phyloP scores from a whole-genome alignment of 2,797 vertebrate species.

The Halcyon leucocephala region DNA sequence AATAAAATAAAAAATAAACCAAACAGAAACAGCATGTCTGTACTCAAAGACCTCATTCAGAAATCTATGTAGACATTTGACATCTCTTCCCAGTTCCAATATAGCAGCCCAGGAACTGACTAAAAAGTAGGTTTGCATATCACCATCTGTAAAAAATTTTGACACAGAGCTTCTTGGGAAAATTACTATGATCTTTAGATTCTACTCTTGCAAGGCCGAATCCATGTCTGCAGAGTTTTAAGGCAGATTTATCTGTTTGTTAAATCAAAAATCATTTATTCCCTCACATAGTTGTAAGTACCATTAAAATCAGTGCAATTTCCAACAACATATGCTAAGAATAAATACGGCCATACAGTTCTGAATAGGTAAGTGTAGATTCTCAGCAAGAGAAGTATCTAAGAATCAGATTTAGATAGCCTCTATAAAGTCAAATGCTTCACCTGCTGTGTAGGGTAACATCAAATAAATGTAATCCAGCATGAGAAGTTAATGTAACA shows the following conservation, averaged over 20 bases:
- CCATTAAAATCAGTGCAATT: not conserved
- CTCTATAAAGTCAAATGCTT: not conserved
- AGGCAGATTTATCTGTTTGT: slow-evolving; percentile 2
- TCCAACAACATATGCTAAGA: not conserved
- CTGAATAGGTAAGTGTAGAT: not conserved
- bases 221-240: not conserved
- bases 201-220: not conserved
- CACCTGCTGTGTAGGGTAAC: not conserved
- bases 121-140: not conserved
- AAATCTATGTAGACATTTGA: not conserved
- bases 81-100: not conserved
- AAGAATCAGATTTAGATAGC: not conserved
- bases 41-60: not conserved
- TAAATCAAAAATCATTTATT: not conserved
- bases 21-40: not conserved
- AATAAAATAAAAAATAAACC: not conserved
- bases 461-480: not conserved
- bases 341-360: not conserved
- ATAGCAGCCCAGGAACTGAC: not conserved
- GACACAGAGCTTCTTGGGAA: not conserved
- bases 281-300: not conserved
- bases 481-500: not conserved
- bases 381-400: not conserved
- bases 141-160: not conserved
- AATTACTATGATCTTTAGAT: slow-evolving; percentile 5